Conservation (phyloP, 2,888 invertebrate species). For the Xestobium rufovillosum region DNA sequence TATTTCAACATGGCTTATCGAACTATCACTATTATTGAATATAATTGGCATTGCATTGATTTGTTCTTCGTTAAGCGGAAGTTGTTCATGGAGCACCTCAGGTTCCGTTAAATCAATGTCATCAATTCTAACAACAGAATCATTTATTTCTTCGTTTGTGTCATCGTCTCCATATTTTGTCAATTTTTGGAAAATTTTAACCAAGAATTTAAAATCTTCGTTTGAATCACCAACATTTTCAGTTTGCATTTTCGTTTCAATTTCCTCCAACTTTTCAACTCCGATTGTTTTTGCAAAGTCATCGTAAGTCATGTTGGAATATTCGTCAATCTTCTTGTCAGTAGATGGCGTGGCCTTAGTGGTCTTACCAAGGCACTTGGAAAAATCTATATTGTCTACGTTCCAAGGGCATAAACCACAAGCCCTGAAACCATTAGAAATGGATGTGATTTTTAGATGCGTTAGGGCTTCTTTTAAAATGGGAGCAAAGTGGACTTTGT, state of each 20-base stretch:
- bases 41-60: slow-evolving; percentile 1
- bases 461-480: slow-evolving; percentile 18
- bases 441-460: slow-evolving; percentile 12
- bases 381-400: slow-evolving; percentile 21
- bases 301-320: slow-evolving; percentile 5
- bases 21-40: too few species aligned
- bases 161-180: slow-evolving; percentile 1
- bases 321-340: background rate
- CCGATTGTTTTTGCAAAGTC: slow-evolving; percentile 6
- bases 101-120: background rate
- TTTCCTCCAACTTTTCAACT: slow-evolving; percentile 5
- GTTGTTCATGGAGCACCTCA: background rate
- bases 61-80: slow-evolving; percentile 1
- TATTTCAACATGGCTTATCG: too few species aligned
- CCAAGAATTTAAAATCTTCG: slow-evolving; percentile 6
- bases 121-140: background rate
- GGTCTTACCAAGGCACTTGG: slow-evolving; percentile 20
- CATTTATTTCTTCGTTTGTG: background rate
- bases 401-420: slow-evolving; percentile 26
- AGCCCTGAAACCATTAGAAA: slow-evolving; percentile 22
- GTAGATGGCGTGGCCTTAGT: slow-evolving; percentile 4
- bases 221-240: slow-evolving; percentile 1
- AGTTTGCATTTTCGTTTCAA: slow-evolving; percentile 2
- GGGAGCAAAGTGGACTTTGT: slow-evolving; percentile 27
- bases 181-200: slow-evolving; percentile 6